These are phyloP conservation scores for Rhamnusium bicolor DNA, from an alignment of 2,888 invertebrate genomes.

Conservation along the genomic window DNA sequence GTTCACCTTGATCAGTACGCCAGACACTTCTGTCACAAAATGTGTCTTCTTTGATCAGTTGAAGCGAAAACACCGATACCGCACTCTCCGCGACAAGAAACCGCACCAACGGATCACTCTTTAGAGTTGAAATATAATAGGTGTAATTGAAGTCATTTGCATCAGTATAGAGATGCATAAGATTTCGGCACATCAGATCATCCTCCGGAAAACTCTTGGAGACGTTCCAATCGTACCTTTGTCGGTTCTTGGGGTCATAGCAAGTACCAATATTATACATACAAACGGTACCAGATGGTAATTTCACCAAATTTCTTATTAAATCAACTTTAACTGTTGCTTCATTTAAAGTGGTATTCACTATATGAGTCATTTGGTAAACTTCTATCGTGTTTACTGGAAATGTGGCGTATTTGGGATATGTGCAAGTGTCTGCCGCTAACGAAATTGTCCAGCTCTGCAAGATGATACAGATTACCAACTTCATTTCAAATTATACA, in stretches of 20 bases:
- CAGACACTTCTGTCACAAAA: not conserved
- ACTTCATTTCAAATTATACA: not conserved
- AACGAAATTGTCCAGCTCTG: not conserved
- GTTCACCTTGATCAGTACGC: constrained; percentile 1
- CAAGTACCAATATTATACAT: not conserved
- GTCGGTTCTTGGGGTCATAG: not conserved
- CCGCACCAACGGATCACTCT: not conserved
- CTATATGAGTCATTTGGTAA: not conserved
- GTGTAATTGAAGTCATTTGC: not conserved
- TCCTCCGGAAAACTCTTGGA: not conserved
- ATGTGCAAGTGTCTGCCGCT: not conserved
- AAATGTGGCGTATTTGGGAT: not conserved
- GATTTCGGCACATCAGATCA: not conserved
- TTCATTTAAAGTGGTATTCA: not conserved
- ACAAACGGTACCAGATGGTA: not conserved
- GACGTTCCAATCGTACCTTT: not conserved
- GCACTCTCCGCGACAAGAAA: not conserved
- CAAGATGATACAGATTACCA: not conserved
- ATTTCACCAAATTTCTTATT: not conserved
- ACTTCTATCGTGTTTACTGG: not conserved
- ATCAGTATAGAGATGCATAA: not conserved
- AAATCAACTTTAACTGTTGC: not conserved
- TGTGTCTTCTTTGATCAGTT: not conserved
- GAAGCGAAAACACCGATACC: not conserved
- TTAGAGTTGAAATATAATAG: not conserved